Evolutionary conservation across 1,140 invertebrate genomes (phyloP).

Genomic region (Zaprionus africanus): DNA sequence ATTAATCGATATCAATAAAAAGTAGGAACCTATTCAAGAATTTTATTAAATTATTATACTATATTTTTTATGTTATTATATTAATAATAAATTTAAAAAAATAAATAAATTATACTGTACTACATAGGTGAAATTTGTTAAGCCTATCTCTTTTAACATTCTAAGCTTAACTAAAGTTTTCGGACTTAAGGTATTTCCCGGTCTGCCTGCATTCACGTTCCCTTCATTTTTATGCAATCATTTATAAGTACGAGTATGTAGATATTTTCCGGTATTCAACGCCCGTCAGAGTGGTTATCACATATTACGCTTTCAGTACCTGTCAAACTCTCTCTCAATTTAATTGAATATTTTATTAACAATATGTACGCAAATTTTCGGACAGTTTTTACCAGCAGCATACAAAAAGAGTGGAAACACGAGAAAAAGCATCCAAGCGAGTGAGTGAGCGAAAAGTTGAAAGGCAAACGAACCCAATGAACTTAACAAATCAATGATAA

Average conservation of each 20-base stretch:
- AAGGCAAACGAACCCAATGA: neutral
- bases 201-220: neutral
- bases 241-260: neutral
- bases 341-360: slow-evolving; percentile 44
- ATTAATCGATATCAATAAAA: too few species aligned
- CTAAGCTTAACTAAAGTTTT: too few species aligned
- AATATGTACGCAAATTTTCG: slow-evolving; percentile 24
- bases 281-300: slow-evolving; percentile 14
- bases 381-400: neutral
- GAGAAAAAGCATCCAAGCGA: neutral
- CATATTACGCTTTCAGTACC: slow-evolving; percentile 22
- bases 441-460: neutral
- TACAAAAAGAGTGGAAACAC: neutral
- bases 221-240: neutral
- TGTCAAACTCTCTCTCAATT: slow-evolving; percentile 22
- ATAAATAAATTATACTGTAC: too few species aligned
- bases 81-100: too few species aligned
- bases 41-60: too few species aligned
- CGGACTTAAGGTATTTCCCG: neutral
- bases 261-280: slow-evolving; percentile 7
- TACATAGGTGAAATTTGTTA: too few species aligned
- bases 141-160: too few species aligned
- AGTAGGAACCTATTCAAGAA: too few species aligned
- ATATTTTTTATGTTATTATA: too few species aligned
- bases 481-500: slow-evolving; percentile 53